phyloP scores from a whole-genome alignment of 2,888 invertebrate species.

The Drosophila suboccidentalis region DNA sequence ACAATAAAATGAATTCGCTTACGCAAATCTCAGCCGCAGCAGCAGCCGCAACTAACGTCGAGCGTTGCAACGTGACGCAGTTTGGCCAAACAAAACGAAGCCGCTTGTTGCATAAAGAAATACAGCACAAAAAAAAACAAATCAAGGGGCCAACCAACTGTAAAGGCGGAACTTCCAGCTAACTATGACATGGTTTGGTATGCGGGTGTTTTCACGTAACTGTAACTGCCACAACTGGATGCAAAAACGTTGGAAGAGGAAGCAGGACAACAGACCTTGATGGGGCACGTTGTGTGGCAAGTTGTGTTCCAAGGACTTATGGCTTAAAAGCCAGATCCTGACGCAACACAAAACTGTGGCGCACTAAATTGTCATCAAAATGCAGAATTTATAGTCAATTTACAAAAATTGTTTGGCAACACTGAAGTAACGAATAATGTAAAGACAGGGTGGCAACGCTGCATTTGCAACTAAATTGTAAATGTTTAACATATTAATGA shows the following conservation, averaged over 20 bases:
- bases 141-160: conserved; percentile 63
- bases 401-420: conserved; percentile 1
- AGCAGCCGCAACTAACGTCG: conserved; percentile 44
- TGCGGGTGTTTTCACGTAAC: conserved; percentile 40
- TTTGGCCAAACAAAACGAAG: conserved; percentile 72
- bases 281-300: conserved; percentile 4
- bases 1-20: conserved; percentile 74
- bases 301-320: conserved; percentile 8
- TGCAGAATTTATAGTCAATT: conserved; percentile 2
- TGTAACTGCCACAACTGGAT: conserved; percentile 1
- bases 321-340: conserved; percentile 13
- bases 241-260: not conserved
- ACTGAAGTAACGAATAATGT: not conserved
- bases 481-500: not conserved
- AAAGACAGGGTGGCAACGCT: not conserved
- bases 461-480: not conserved
- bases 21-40: conserved; percentile 70
- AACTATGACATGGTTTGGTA: not conserved
- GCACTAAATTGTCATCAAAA: not conserved
- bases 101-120: conserved; percentile 71
- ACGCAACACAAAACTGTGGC: conserved; percentile 7
- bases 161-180: conserved; percentile 49
- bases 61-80: conserved; percentile 78
- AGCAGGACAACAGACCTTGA: conserved; percentile 6
- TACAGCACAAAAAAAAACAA: not conserved